phyloP scores from a whole-genome alignment of 2,113 vertebrate species.

The Cyprinodon variegatus region DNA sequence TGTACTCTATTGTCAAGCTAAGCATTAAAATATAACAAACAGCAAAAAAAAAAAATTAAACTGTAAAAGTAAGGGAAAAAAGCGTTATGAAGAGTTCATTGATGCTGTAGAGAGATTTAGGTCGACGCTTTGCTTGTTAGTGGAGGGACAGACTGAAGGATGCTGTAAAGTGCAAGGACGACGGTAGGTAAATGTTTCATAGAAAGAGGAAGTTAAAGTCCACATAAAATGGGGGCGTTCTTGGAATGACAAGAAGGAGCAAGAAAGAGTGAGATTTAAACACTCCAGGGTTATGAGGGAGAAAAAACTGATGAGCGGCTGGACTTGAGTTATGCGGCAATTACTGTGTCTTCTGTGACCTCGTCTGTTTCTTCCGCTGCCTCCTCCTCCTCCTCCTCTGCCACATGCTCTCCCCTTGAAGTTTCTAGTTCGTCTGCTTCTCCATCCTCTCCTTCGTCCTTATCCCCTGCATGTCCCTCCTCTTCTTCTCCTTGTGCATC shows the following conservation, averaged over 20 bases:
- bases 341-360: constrained; percentile 74
- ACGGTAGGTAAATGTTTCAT: constrained; percentile 42
- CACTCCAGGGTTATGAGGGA: constrained; percentile 21
- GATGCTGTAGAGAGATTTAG: constrained; percentile 6
- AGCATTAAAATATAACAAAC: constrained; percentile 11
- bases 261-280: constrained; percentile 23
- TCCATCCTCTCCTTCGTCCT: constrained; percentile 19
- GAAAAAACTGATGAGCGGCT: constrained; percentile 4
- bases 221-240: constrained; percentile 41
- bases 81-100: constrained; percentile 24
- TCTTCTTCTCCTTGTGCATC: constrained; percentile 51
- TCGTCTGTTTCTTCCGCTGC: constrained; percentile 50
- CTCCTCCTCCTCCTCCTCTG: constrained; percentile 30
- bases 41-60: not conserved
- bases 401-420: constrained; percentile 20
- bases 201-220: constrained; percentile 26
- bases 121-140: not conserved
- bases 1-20: not conserved
- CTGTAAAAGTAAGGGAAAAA: not conserved
- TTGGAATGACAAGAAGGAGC: constrained; percentile 30
- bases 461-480: constrained; percentile 24
- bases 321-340: constrained; percentile 37
- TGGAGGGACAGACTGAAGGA: constrained; percentile 12
- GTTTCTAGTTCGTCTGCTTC: constrained; percentile 37
- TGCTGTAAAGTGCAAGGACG: constrained; percentile 7